These are phyloP conservation scores for Allobates femoralis DNA, from an alignment of 2,797 vertebrate genomes.

Conservation along the genomic window DNA sequence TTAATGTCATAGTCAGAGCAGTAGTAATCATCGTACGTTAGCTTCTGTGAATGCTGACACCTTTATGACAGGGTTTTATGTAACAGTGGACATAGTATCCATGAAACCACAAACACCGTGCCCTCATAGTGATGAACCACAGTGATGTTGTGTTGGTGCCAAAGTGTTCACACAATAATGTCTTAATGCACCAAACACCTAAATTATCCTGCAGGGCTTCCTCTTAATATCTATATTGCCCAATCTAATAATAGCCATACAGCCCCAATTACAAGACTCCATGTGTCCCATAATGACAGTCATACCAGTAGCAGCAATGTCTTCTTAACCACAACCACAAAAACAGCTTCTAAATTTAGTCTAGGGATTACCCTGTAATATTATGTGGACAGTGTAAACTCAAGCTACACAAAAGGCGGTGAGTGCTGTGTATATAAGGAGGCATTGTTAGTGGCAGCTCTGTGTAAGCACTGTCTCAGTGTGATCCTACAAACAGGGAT, in stretches of 20 bases:
- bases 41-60: neutral
- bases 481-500: slow-evolving; percentile 44
- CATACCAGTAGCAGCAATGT: neutral
- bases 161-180: too few species aligned
- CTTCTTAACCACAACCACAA: neutral
- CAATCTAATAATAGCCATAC: neutral
- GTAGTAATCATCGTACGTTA: neutral
- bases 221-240: neutral
- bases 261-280: neutral
- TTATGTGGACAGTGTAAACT: slow-evolving; percentile 16
- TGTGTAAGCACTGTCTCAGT: slow-evolving; percentile 53
- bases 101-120: neutral
- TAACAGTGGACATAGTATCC: neutral
- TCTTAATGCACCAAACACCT: too few species aligned
- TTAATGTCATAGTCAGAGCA: neutral
- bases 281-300: neutral
- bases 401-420: slow-evolving; percentile 6
- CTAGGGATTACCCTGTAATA: neutral
- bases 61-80: neutral
- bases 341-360: neutral
- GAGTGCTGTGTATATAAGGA: slow-evolving; percentile 43
- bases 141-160: neutral
- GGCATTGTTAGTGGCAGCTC: slow-evolving; percentile 42
- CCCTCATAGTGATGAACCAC: neutral
- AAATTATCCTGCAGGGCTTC: neutral